These are phyloP conservation scores for Amazona vittata DNA, from an alignment of 2,113 vertebrate genomes.

Conservation along the genomic window DNA sequence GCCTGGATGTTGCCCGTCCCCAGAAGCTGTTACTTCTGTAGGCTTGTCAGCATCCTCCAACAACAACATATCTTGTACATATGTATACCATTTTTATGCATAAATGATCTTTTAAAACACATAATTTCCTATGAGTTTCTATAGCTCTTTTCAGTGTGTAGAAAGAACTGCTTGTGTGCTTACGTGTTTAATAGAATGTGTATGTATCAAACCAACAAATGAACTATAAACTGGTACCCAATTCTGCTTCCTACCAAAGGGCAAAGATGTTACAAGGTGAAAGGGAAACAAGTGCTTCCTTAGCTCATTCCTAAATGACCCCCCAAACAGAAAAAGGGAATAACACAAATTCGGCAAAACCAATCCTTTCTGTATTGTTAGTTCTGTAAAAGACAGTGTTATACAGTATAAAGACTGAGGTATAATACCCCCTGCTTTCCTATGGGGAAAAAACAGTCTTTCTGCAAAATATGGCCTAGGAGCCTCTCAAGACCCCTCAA, in stretches of 20 bases:
- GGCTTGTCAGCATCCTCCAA: rapidly evolving
- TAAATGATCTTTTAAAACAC: not conserved
- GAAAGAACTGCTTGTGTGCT: not conserved
- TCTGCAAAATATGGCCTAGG: not conserved
- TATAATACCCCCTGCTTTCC: not conserved
- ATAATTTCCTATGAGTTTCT: not conserved
- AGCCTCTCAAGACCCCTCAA: not conserved
- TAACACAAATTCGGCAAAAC: not conserved
- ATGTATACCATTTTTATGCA: not conserved
- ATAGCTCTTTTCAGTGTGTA: not conserved
- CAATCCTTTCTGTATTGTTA: not conserved
- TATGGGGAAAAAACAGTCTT: not conserved
- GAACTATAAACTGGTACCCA: not conserved
- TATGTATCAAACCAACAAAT: not conserved
- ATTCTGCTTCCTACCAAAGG: not conserved
- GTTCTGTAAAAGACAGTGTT: not conserved
- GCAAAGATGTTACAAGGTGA: not conserved
- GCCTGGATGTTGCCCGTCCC: not conserved
- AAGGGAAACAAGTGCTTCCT: not conserved
- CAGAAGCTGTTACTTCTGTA: not conserved
- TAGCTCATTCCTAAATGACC: not conserved
- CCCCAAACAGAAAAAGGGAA: not conserved
- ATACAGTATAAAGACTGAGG: not conserved
- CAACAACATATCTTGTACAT: not conserved
- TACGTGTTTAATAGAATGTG: not conserved